These are phyloP conservation scores for Graptemys geographica DNA, from an alignment of 2,797 vertebrate species.

Conservation along the genomic window DNA sequence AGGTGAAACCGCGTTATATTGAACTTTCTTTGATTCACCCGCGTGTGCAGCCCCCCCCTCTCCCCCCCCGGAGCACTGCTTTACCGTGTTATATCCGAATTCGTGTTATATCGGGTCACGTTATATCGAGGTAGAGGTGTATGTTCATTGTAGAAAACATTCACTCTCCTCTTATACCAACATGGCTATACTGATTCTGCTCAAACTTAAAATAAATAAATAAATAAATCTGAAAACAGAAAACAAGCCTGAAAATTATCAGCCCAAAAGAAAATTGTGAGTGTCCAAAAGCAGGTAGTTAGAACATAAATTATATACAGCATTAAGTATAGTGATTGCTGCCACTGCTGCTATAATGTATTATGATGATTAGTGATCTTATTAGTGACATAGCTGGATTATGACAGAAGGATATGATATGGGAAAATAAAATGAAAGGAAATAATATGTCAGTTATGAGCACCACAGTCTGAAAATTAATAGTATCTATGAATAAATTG, in stretches of 20 bases:
- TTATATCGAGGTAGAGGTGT: no score
- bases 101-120: no score
- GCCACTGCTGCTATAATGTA: accelerated
- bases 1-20: no score
- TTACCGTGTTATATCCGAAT: no score
- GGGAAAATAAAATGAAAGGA: not conserved
- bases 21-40: no score
- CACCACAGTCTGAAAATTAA: not conserved
- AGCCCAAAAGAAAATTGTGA: not conserved
- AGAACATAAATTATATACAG: not conserved
- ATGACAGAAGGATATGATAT: not conserved
- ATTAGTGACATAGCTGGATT: not conserved
- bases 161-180: not conserved
- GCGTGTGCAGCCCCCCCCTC: no score
- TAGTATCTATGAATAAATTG: not conserved
- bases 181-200: not conserved
- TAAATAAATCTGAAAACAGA: not conserved
- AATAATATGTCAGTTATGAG: not conserved
- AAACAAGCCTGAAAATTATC: not conserved
- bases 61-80: no score
- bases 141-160: not conserved
- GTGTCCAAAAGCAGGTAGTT: not conserved
- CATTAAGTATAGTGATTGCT: not conserved
- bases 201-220: not conserved
- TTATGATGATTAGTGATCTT: not conserved